Evolutionary conservation across 2,888 invertebrate genomes (phyloP), one percentile per base, ranked within the genome.

Genomic region (Lithophane semibrunnea): DNA sequence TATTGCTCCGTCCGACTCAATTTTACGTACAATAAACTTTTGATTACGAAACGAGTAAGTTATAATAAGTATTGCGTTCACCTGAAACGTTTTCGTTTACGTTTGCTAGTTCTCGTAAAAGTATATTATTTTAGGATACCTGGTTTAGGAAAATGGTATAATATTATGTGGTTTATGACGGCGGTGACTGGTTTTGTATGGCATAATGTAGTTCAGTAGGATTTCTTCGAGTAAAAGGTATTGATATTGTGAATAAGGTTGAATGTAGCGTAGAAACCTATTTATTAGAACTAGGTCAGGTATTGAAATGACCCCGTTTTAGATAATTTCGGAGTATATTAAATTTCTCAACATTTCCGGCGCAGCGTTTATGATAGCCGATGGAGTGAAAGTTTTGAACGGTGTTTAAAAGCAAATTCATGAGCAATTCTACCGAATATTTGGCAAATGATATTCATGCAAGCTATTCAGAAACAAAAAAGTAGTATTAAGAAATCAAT

Each of bases 21-120:
- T 88, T 88, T 88, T 73, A 82, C 86, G 89, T 75, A 82, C 71
- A 88, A 88, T 88, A 88, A 89, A 86, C 65, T 84, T 88, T 75
- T 87, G 73, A 68, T 79, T 82, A 83, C 69, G 80, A 83, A 85
- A 73, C 69, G 58, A 80, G 63, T 75, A 77, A 80, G 58, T 87
- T 80, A 64, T 74, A 79, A 75, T 80, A 84, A 77, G 83, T 74
- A 70, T 70, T 66, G 61, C 80, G 75, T 84, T 72, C 47, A 65
- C 64, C 73, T 80, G 67, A 83, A 80, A 68, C 74, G 75, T 77
- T 73, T 29, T 47, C 54, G 77, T 75, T 73, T 77, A 56, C 74
- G 69, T 79, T 70, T 42, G 61, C 42, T 79, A 77, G 75, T 79
- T 77, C 73, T 88, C 84, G 67, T 88, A 88, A 88, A 86, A 80